Percentiles rank a stretch among this genome's conserved stretches.
phyloP scores from a whole-genome alignment of 2,797 vertebrate genomes.

The Acanthiza pusilla region DNA sequence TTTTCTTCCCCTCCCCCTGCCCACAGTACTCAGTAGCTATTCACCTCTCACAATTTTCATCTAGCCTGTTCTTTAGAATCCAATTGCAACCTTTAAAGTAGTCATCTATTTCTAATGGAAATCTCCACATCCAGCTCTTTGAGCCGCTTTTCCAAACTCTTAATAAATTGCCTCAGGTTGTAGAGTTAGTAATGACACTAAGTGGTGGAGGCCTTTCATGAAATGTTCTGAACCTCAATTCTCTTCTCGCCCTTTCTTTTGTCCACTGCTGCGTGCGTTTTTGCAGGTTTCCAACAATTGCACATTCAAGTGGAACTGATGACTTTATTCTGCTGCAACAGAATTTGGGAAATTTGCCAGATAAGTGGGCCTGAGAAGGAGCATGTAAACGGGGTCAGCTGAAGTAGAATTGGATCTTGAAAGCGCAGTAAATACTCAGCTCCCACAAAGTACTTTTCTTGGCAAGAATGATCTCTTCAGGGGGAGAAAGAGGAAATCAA shows the following conservation, averaged over 20 bases:
- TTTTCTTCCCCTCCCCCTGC: slow-evolving; percentile 64
- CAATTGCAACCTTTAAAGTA: slow-evolving; percentile 73
- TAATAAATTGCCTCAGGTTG: slow-evolving; percentile 74
- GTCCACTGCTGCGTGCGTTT: background rate
- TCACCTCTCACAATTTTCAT: slow-evolving; percentile 75
- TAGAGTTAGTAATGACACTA: slow-evolving; percentile 66
- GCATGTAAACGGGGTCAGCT: background rate
- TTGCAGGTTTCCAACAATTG: slow-evolving; percentile 33
- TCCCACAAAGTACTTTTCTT: background rate
- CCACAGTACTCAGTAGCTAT: slow-evolving; percentile 69
- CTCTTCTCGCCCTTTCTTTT: slow-evolving; percentile 32
- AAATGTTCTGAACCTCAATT: slow-evolving; percentile 1
- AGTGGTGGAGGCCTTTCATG: slow-evolving; percentile 46
- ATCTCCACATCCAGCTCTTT: slow-evolving; percentile 69
- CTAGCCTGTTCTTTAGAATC: slow-evolving; percentile 74
- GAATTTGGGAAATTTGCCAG: slow-evolving; percentile 26
- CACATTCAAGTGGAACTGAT: slow-evolving; percentile 1
- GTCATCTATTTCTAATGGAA: slow-evolving; percentile 74
- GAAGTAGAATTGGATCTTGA: background rate
- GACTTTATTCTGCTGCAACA: background rate
- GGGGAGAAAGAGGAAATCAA: background rate
- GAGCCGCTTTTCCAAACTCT: slow-evolving; percentile 69
- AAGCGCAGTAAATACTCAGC: slow-evolving; percentile 33
- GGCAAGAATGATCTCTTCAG: background rate
- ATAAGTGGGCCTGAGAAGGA: background rate